Percentiles rank a stretch among this genome's conserved stretches.
phyloP scores from a whole-genome alignment of 2,888 invertebrate genomes.

The Harpagoxenus sublaevis region DNA sequence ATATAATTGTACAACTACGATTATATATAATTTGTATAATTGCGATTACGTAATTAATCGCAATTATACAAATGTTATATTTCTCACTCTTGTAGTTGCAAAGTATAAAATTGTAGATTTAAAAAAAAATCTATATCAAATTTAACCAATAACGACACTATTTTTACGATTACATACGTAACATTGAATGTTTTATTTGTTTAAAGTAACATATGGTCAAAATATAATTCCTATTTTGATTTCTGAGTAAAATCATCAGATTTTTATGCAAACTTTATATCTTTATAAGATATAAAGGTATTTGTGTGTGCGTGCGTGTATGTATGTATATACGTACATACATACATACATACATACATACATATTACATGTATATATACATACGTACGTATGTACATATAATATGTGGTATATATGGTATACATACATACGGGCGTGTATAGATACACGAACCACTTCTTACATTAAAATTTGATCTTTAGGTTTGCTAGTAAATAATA shows the following conservation, averaged over 20 bases:
- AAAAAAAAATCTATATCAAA: too few relatives aligned
- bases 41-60: not conserved
- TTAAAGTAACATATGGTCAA: too few relatives aligned
- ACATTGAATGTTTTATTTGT: not conserved
- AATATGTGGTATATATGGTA: too few relatives aligned
- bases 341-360: not conserved
- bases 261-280: not conserved
- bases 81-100: not conserved
- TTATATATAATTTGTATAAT: too few relatives aligned
- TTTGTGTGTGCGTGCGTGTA: not conserved
- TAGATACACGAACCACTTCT: not conserved
- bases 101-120: too few relatives aligned
- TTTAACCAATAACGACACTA: not conserved
- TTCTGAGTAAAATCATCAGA: not conserved
- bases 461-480: slow-evolving; percentile 75
- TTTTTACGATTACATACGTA: not conserved
- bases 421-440: too few relatives aligned
- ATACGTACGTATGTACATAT: not conserved
- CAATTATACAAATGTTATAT: not conserved
- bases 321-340: not conserved
- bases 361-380: too few relatives aligned
- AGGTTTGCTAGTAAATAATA: slow-evolving; percentile 88
- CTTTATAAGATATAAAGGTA: not conserved
- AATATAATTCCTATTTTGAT: too few relatives aligned
- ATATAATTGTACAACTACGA: too few relatives aligned